Percentiles rank a stretch among this genome's conserved stretches.
Evolutionary conservation across 2,113 vertebrate genomes (phyloP).

Genomic region (Strigops habroptila): DNA sequence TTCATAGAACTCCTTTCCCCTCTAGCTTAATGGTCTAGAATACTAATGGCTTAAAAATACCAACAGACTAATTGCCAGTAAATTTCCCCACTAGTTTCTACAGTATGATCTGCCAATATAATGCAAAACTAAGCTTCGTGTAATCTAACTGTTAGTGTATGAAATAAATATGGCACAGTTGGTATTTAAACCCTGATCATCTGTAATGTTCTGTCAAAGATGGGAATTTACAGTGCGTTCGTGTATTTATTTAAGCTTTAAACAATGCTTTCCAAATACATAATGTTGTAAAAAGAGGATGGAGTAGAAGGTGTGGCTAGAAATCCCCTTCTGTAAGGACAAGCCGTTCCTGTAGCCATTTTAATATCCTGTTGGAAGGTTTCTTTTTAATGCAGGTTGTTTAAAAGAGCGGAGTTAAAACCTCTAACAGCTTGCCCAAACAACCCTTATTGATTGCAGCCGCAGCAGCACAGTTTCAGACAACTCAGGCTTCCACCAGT

Average conservation of each 20-base stretch:
- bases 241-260: conserved; percentile 38
- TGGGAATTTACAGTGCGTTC: conserved; percentile 1
- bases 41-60: conserved; percentile 48
- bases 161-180: conserved; percentile 25
- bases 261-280: conserved; percentile 31
- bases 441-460: conserved; percentile 88
- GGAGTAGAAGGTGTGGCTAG: conserved; percentile 20
- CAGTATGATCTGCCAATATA: background rate
- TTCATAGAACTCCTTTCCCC: background rate
- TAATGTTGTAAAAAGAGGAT: conserved; percentile 30
- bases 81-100: conserved; percentile 3
- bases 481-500: conserved; percentile 82
- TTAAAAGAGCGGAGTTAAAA: conserved; percentile 60
- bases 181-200: background rate
- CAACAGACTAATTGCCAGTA: conserved; percentile 32
- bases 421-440: conserved; percentile 80
- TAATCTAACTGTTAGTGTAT: background rate
- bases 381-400: conserved; percentile 68
- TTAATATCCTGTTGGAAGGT: conserved; percentile 65
- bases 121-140: conserved; percentile 3
- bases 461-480: conserved; percentile 83
- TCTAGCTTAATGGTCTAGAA: conserved; percentile 27
- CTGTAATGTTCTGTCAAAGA: background rate
- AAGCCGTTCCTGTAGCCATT: conserved; percentile 34
- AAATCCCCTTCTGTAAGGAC: conserved; percentile 47